phyloP scores from a whole-genome alignment of 2,797 vertebrate species.

The Chanos chanos region DNA sequence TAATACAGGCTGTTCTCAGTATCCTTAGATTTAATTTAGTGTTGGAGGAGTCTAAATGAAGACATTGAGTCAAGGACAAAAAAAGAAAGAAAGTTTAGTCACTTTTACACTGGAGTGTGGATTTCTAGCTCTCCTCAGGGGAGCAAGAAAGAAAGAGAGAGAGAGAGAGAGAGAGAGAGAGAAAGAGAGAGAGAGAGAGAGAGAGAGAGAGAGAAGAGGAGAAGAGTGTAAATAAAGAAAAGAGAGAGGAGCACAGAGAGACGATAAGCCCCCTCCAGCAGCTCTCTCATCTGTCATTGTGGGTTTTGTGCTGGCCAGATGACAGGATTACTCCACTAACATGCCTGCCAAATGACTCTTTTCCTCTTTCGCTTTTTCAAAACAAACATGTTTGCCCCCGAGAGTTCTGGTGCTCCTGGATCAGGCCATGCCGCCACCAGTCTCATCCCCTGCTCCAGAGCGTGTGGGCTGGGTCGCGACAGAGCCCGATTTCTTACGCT shows the following conservation, averaged over 20 bases:
- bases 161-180: not conserved
- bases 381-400: conserved; percentile 52
- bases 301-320: conserved; percentile 54
- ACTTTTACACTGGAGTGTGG: no score
- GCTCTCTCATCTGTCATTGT: conserved; percentile 36
- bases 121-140: no score
- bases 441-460: not conserved
- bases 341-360: conserved; percentile 64
- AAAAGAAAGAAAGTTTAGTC: not conserved
- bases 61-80: not conserved
- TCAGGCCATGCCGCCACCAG: not conserved
- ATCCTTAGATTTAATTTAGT: no score
- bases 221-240: not conserved
- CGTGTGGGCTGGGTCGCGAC: not conserved
- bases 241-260: not conserved
- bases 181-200: not conserved
- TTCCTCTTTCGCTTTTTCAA: conserved; percentile 47
- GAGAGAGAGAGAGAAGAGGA: not conserved
- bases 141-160: not conserved
- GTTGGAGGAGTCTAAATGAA: no score
- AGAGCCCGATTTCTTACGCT: no score
- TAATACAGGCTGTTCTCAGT: no score
- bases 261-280: conserved; percentile 24
- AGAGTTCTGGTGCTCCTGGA: conserved; percentile 41
- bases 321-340: conserved; percentile 64